These are phyloP conservation scores for Tokudaia muenninki DNA, from an alignment of 2,797 vertebrate species.

Conservation along the genomic window DNA sequence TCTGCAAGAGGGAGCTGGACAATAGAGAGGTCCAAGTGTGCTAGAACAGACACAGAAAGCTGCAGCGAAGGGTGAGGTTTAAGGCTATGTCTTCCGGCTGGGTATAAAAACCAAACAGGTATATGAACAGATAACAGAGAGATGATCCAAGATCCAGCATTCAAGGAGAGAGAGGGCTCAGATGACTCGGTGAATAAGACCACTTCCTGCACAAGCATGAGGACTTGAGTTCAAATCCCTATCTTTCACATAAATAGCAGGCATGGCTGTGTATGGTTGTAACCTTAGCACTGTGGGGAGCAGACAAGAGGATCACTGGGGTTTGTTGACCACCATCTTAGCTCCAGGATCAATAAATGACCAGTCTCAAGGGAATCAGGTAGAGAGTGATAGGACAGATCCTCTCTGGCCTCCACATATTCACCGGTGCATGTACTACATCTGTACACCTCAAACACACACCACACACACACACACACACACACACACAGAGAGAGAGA, in stretches of 20 bases:
- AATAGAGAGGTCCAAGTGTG: not conserved
- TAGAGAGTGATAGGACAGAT: not conserved
- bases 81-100: not conserved
- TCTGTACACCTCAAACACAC: not conserved
- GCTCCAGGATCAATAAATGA: not conserved
- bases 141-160: not conserved
- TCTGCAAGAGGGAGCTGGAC: not conserved
- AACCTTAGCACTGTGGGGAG: not conserved
- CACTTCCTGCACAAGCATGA: not conserved
- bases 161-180: not conserved
- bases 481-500: not conserved
- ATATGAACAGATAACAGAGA: not conserved
- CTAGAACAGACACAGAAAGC: not conserved
- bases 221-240: not conserved
- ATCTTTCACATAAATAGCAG: not conserved
- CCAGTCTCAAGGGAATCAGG: not conserved
- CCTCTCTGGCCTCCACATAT: not conserved
- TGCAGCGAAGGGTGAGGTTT: not conserved
- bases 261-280: not conserved
- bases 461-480: too few species aligned
- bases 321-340: not conserved
- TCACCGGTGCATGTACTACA: not conserved
- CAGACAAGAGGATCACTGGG: not conserved
- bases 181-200: not conserved
- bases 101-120: not conserved